Conservation (phyloP, 92 coral and sea anemone species). For the Nematostella vectensis region DNA sequence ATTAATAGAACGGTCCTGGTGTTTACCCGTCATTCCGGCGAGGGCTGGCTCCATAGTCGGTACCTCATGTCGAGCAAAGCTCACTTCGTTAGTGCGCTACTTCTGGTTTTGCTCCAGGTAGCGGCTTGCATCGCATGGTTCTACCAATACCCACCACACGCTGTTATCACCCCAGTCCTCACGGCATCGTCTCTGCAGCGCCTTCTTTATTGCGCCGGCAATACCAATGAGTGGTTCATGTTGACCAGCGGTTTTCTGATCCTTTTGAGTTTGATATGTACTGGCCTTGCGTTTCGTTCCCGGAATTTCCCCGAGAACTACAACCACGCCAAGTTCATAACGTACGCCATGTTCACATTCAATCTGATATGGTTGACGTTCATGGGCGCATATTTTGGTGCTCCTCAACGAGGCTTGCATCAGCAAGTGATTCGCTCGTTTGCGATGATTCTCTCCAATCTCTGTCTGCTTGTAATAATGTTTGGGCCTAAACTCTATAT, state of each 20-base stretch:
- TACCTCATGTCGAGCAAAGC: constrained; percentile 16
- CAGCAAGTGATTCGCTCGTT: constrained; percentile 24
- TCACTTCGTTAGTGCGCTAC: constrained; percentile 36
- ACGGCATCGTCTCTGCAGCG: constrained; percentile 20
- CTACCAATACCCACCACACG: constrained; percentile 25
- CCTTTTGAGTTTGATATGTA: constrained; percentile 48
- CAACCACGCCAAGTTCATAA: constrained; percentile 80
- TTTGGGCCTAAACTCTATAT: constrained; percentile 63
- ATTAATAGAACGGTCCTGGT: constrained; percentile 67
- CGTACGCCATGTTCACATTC: constrained; percentile 75
- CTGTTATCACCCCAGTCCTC: constrained; percentile 5
- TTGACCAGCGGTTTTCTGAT: constrained; percentile 47
- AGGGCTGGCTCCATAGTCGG: constrained; percentile 3
- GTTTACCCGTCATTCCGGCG: constrained; percentile 5
- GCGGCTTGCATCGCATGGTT: constrained; percentile 40
- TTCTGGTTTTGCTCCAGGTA: constrained; percentile 38
- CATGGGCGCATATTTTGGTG: constrained; percentile 58
- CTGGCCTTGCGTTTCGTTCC: constrained; percentile 60
- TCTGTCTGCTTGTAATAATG: constrained; percentile 39
- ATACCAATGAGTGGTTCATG: constrained; percentile 34
- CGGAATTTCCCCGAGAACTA: constrained; percentile 76
- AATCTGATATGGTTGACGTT: constrained; percentile 57
- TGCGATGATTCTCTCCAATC: constrained; percentile 51
- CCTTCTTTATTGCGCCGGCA: constrained; percentile 32
- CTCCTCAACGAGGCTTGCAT: constrained; percentile 19